A percentile compares a stretch with the other conserved stretches of the same genome.
phyloP scores from a whole-genome alignment of 1,140 invertebrate genomes.

The Aphelinus atriplicis region DNA sequence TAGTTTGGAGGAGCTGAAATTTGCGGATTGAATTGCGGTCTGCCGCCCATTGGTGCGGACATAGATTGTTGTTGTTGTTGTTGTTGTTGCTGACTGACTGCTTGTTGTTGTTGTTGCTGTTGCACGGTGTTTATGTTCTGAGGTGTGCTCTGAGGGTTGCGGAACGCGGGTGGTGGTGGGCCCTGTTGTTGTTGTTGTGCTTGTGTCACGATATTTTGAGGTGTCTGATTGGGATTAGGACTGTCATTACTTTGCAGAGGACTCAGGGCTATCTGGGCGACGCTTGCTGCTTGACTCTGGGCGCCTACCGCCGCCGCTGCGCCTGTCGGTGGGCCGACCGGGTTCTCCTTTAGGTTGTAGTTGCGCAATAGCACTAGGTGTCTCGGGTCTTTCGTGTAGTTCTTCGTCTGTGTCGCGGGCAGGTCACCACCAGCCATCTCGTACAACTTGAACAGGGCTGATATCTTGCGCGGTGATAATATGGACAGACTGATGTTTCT shows the following conservation, averaged over 20 bases:
- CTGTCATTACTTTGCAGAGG: constrained; percentile 71
- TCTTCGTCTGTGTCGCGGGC: constrained; percentile 81
- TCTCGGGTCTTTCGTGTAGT: constrained; percentile 88
- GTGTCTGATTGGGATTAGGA: constrained; percentile 63
- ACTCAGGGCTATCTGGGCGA: constrained; percentile 65
- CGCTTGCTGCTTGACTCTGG: constrained; percentile 64
- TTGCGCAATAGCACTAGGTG: constrained; percentile 80
- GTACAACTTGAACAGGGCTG: constrained; percentile 80
- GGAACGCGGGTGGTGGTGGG: constrained; percentile 39
- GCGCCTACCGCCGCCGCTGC: constrained; percentile 53
- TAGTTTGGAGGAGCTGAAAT: constrained; percentile 68
- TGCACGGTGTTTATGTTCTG: constrained; percentile 61
- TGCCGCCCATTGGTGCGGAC: constrained; percentile 52
- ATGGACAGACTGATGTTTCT: constrained; percentile 87
- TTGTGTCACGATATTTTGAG: constrained; percentile 51
- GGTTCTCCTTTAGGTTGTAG: constrained; percentile 81
- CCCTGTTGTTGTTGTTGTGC: constrained; percentile 53
- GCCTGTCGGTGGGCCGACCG: constrained; percentile 76
- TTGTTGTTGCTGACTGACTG: constrained; percentile 48
- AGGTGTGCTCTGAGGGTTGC: constrained; percentile 56
- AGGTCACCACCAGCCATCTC: constrained; percentile 88
- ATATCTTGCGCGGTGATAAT: constrained; percentile 87
- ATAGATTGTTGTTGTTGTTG: constrained; percentile 56
- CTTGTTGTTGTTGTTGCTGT: constrained; percentile 47
- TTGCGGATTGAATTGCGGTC: constrained; percentile 62